These are phyloP conservation scores for Dolomedes plantarius DNA, from an alignment of 2,888 invertebrate genomes.

Conservation along the genomic window DNA sequence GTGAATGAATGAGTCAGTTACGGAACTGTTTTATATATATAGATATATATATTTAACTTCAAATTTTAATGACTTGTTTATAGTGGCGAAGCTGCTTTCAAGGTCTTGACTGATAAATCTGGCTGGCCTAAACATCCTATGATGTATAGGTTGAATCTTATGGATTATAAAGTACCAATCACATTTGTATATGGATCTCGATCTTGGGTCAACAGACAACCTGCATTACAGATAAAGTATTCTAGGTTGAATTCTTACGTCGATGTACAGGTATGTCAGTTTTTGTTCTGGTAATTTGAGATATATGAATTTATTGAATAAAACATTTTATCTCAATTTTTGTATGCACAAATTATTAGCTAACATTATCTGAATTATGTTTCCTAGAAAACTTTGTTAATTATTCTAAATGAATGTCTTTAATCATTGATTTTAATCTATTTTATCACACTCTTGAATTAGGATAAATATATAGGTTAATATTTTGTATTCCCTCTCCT, in stretches of 20 bases:
- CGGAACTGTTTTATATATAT: too few species aligned
- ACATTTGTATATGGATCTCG: conserved; percentile 94
- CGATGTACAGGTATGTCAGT: conserved; percentile 58
- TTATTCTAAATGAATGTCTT: too few species aligned
- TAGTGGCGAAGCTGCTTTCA: conserved; percentile 94
- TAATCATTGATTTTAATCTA: too few species aligned
- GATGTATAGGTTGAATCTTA: conserved; percentile 85
- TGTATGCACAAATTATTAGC: too few species aligned
- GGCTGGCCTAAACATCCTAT: conserved; percentile 99
- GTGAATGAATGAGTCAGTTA: too few species aligned
- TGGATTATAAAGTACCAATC: conserved; percentile 85
- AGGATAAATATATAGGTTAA: too few species aligned
- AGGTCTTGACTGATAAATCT: conserved; percentile 88
- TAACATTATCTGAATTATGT: too few species aligned
- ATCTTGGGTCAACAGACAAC: conserved; percentile 94
- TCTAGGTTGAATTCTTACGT: conserved; percentile 68
- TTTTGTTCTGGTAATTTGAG: neutral
- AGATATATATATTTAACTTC: too few species aligned
- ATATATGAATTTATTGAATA: neutral
- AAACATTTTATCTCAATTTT: neutral
- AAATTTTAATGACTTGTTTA: too few species aligned
- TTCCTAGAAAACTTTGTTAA: too few species aligned
- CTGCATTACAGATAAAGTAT: conserved; percentile 86
- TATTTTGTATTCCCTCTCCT: too few species aligned
- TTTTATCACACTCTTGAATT: too few species aligned